A percentile compares a stretch with the other conserved stretches of the same genome.
Evolutionary conservation across 1,140 invertebrate species (phyloP).

Genomic region (Drosophila takahashii): DNA sequence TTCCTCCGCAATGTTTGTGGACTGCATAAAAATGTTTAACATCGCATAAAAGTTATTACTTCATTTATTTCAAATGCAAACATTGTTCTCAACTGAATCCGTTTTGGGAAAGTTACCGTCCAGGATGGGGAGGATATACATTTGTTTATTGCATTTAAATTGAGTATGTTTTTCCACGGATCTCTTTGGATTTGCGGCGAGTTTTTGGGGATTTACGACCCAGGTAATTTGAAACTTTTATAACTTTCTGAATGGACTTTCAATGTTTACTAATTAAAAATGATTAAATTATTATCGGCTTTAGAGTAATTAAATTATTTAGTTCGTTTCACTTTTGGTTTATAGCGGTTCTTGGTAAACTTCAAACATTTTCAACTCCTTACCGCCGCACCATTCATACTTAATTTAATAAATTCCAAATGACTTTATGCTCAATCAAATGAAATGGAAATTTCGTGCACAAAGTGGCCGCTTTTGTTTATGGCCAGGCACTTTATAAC

Average conservation of each 20-base stretch:
- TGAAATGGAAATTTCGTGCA: constrained; percentile 34
- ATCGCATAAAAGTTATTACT: constrained; percentile 81
- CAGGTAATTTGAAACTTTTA: constrained; percentile 10
- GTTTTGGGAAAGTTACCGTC: constrained; percentile 12
- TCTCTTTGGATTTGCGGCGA: not conserved
- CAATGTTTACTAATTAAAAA: constrained; percentile 4
- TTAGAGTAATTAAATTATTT: not conserved
- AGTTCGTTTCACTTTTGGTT: too few relatives aligned
- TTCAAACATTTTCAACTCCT: not conserved
- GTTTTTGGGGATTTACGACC: not conserved
- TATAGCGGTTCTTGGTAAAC: not conserved
- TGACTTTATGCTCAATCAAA: constrained; percentile 11
- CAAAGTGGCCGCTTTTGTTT: constrained; percentile 45
- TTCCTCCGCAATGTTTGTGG: constrained; percentile 51
- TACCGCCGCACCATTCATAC: not conserved
- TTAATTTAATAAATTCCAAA: constrained; percentile 14
- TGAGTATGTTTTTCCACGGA: constrained; percentile 9
- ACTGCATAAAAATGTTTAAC: constrained; percentile 70
- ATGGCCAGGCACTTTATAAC: constrained; percentile 32
- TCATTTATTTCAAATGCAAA: constrained; percentile 81
- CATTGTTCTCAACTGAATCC: constrained; percentile 66
- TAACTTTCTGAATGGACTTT: constrained; percentile 6
- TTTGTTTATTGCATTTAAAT: constrained; percentile 57
- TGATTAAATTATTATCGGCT: not conserved
- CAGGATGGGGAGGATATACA: constrained; percentile 2